Percentiles rank a stretch among this genome's conserved stretches.
These are phyloP conservation scores for Cololabis saira DNA, from an alignment of 2,113 vertebrate species.

Conservation along the genomic window DNA sequence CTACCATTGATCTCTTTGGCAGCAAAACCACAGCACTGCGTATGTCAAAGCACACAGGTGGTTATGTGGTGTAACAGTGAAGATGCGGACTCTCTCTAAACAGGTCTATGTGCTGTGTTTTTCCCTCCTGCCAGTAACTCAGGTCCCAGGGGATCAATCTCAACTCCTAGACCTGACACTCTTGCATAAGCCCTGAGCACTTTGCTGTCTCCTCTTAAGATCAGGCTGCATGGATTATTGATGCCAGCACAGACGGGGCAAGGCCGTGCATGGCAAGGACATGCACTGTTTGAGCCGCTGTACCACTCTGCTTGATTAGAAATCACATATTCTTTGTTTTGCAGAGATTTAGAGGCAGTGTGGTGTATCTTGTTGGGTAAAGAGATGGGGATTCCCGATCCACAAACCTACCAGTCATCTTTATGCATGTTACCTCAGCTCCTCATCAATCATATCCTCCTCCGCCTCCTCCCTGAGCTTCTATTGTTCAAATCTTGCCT, in stretches of 20 bases:
- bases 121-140: constrained; percentile 22
- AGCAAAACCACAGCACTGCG: constrained; percentile 13
- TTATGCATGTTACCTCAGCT: not conserved
- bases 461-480: constrained; percentile 19
- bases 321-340: not conserved
- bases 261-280: constrained; percentile 44
- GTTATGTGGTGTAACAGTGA: not conserved
- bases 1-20: constrained; percentile 8
- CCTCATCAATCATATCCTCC: not conserved
- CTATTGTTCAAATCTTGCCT: constrained; percentile 35
- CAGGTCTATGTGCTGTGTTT: constrained; percentile 6
- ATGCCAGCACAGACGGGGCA: constrained; percentile 35
- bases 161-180: constrained; percentile 39
- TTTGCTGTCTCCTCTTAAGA: constrained; percentile 44
- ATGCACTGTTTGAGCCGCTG: constrained; percentile 7
- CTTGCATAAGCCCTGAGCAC: constrained; percentile 62
- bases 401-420: not conserved
- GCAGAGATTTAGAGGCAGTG: not conserved
- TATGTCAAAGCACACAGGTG: constrained; percentile 4
- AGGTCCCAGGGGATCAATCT: constrained; percentile 27
- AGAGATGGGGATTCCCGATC: constrained; percentile 39
- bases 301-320: not conserved
- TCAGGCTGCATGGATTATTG: constrained; percentile 66
- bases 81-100: constrained; percentile 8
- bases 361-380: not conserved